phyloP scores from a whole-genome alignment of 2,888 invertebrate species.

The Drosophila mulleri region DNA sequence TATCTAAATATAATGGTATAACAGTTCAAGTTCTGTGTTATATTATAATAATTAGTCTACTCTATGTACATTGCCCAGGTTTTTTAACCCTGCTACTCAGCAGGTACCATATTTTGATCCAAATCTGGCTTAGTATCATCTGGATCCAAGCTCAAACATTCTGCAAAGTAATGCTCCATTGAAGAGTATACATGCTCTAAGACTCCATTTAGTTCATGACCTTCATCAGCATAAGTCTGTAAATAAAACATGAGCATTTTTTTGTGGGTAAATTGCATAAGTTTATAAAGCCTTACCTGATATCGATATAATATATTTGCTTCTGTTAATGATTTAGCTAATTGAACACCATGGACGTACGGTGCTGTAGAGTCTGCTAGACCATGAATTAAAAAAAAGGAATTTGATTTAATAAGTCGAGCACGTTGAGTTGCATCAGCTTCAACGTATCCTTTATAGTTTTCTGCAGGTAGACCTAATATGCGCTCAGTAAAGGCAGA shows the following conservation, averaged over 20 bases:
- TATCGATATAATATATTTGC: slow-evolving; percentile 95
- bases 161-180: slow-evolving; percentile 96
- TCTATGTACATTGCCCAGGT: slow-evolving; percentile 54
- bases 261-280: not conserved
- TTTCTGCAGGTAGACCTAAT: slow-evolving; percentile 94
- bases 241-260: slow-evolving; percentile 7
- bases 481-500: slow-evolving; percentile 98
- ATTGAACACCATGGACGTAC: slow-evolving; percentile 95
- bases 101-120: slow-evolving; percentile 85
- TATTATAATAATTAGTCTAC: slow-evolving; percentile 50
- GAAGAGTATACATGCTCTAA: slow-evolving; percentile 96
- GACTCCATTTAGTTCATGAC: slow-evolving; percentile 93
- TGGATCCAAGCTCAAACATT: slow-evolving; percentile 95
- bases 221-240: slow-evolving; percentile 97
- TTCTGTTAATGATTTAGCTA: slow-evolving; percentile 94
- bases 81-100: slow-evolving; percentile 71
- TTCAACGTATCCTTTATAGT: slow-evolving; percentile 95
- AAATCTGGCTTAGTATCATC: slow-evolving; percentile 88
- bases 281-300: slow-evolving; percentile 88
- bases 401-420: slow-evolving; percentile 93
- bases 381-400: slow-evolving; percentile 96
- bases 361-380: slow-evolving; percentile 97
- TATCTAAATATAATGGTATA: slow-evolving; percentile 36
- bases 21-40: slow-evolving; percentile 46
- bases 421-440: slow-evolving; percentile 96